Evolutionary conservation across 2,113 vertebrate genomes (phyloP).

Genomic region (Malurus alboscapulatus): DNA sequence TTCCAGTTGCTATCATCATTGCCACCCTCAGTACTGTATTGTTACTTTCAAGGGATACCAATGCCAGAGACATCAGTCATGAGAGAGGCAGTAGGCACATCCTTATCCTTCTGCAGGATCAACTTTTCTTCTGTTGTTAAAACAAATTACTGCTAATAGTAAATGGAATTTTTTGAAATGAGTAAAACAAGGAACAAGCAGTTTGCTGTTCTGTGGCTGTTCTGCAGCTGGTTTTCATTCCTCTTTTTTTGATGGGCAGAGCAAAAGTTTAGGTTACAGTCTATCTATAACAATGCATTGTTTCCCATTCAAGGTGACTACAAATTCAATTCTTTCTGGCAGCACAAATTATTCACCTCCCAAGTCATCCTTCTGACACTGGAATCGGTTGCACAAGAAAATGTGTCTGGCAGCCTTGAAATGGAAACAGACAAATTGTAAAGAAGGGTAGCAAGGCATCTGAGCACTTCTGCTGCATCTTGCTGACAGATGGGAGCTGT

Average conservation of each 20-base stretch:
- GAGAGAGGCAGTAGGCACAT: background rate
- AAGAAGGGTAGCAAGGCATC: background rate
- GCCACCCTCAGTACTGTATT: background rate
- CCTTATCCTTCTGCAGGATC: background rate
- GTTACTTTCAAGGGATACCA: background rate
- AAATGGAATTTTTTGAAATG: background rate
- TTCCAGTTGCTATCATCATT: background rate
- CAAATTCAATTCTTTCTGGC: constrained; percentile 17
- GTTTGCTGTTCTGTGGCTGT: background rate
- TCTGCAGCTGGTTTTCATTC: background rate
- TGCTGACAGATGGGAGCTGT: constrained; percentile 51
- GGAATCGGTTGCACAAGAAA: background rate
- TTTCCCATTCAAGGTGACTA: constrained; percentile 45
- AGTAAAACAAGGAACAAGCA: background rate
- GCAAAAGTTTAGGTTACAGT: constrained; percentile 1
- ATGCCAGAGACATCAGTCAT: background rate
- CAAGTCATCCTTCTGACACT: constrained; percentile 8
- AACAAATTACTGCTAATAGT: background rate
- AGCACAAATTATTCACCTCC: constrained; percentile 34
- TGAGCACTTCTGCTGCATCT: background rate
- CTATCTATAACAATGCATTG: background rate
- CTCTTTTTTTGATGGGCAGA: background rate
- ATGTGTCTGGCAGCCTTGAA: constrained; percentile 54
- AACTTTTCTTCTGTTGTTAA: background rate
- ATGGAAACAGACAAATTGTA: constrained; percentile 50